Base-by-base conservation (phyloP, 1,140 invertebrate species). In the Bombus pyrosoma region DNA sequence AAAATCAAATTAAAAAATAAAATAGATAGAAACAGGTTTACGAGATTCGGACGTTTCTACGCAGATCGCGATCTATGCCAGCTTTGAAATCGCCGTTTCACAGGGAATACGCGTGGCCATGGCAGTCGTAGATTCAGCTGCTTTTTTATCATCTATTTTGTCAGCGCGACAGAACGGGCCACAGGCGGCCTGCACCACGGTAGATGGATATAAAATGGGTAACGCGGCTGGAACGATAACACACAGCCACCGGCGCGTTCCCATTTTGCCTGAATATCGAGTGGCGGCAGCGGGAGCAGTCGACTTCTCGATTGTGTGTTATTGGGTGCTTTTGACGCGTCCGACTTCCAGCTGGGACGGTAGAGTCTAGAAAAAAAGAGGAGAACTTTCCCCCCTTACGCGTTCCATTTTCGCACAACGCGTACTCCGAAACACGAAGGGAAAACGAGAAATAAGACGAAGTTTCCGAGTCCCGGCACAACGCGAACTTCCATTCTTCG, bases 211-310 rank as follows among this genome's bases (percentile, higher is more conserved):
- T 83, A 83, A 86, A 83, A 83, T 62, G 28, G 73, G 81, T 87
- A 90, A 90, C 86, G 82, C 86, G 68, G 79, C 18, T 82, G 81
- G 80, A 85, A 90, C 88, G 89, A 87, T 87, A 87, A 85, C 89
- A 62, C 86, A 81, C 73, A 78, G 74, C 41, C 78, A 71, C 62
- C 57, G 37, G 25, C 80, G 69, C 82, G 88, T 87, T 85, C 88
- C 47, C 85, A 90, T 90, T 90, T 90, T 79, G 79, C 71, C 62
- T 85, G 89, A 90, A 90, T 90, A 90, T 90, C 88, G 89, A 90
- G 77, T 82, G 85, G 86, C 81, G 73, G 57, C 8, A 71, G 76
- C 69, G 71, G 43, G 66, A 87, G 79, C 86, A 87, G 85, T 83
- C 88, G 85, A 90, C 88, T 87, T 87, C 71, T 59, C 86, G 79